These are phyloP conservation scores for Drosophila carrolli DNA, from an alignment of 1,140 invertebrate genomes.

Conservation along the genomic window DNA sequence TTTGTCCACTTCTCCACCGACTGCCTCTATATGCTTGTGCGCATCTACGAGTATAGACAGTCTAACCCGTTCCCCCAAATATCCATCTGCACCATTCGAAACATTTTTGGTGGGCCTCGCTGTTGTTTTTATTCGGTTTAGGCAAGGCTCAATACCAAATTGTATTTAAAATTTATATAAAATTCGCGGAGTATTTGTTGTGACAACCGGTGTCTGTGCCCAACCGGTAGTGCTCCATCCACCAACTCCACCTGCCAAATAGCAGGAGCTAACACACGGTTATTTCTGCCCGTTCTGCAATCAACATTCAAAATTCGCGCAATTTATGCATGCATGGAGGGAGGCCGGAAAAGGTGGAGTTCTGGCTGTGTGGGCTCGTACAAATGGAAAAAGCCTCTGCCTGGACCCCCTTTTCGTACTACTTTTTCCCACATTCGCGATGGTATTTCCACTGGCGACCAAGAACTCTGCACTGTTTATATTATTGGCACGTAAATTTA, in stretches of 20 bases:
- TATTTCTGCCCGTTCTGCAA: slow-evolving; percentile 68
- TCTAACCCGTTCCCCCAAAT: slow-evolving; percentile 21
- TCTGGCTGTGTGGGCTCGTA: slow-evolving; percentile 19
- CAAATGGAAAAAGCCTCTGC: slow-evolving; percentile 56
- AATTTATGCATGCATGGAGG: slow-evolving; percentile 77
- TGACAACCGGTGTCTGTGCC: slow-evolving; percentile 67
- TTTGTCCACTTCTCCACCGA: slow-evolving; percentile 30
- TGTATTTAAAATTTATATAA: slow-evolving; percentile 83
- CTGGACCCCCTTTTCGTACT: slow-evolving; percentile 10
- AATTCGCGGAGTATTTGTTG: slow-evolving; percentile 74
- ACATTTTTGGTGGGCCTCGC: slow-evolving; percentile 17
- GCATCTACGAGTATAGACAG: slow-evolving; percentile 12
- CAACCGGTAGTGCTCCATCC: too few relatives aligned
- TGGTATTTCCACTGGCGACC: slow-evolving; percentile 60
- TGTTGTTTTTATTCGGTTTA: slow-evolving; percentile 39
- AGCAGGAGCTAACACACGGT: slow-evolving; percentile 52
- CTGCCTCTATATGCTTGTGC: neutral
- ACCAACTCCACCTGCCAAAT: neutral
- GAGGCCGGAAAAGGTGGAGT: slow-evolving; percentile 12
- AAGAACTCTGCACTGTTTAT: slow-evolving; percentile 78
- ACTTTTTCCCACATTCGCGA: neutral
- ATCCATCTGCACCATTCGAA: slow-evolving; percentile 21
- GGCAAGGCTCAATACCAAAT: slow-evolving; percentile 73
- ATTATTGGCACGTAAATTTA: slow-evolving; percentile 83
- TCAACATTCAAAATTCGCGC: slow-evolving; percentile 81